Evolutionary conservation across 2,113 vertebrate genomes (phyloP).

Genomic region (Vulpes ferrilata): DNA sequence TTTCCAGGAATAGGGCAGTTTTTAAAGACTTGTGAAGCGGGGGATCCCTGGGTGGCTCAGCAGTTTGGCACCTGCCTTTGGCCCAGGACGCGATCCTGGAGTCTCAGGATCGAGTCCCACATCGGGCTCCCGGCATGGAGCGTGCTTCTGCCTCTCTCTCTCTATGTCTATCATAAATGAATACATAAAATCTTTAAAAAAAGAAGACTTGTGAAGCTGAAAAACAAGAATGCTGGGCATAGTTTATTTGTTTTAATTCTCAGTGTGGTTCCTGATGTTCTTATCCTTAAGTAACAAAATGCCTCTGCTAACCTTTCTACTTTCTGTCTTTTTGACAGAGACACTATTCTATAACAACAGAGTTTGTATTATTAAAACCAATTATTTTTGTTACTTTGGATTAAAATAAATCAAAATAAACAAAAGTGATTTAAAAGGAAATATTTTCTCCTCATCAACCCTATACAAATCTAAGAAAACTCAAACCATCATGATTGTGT

Average conservation of each 20-base stretch:
- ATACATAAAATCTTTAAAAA: no score
- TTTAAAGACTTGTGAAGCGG: not conserved
- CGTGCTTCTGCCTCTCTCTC: no score
- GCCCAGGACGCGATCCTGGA: no score
- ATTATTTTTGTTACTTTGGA: not conserved
- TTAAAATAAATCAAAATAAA: slow-evolving; percentile 13
- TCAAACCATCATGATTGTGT: not conserved
- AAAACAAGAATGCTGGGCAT: not conserved
- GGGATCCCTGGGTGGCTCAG: no score
- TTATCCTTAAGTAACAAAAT: not conserved
- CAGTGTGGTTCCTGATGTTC: not conserved
- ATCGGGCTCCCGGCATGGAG: no score
- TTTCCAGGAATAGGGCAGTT: not conserved
- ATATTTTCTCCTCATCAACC: not conserved
- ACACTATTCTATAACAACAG: not conserved
- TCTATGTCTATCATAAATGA: no score
- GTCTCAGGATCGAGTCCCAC: no score
- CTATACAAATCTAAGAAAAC: not conserved
- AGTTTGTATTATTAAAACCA: not conserved
- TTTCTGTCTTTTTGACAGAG: not conserved
- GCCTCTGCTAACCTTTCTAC: not conserved
- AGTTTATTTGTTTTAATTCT: not conserved
- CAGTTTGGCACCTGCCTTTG: no score
- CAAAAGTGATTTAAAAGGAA: slow-evolving; percentile 8
- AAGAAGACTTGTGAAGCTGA: not conserved